phyloP scores from a whole-genome alignment of 1,140 invertebrate species.

The Bombus superbus region DNA sequence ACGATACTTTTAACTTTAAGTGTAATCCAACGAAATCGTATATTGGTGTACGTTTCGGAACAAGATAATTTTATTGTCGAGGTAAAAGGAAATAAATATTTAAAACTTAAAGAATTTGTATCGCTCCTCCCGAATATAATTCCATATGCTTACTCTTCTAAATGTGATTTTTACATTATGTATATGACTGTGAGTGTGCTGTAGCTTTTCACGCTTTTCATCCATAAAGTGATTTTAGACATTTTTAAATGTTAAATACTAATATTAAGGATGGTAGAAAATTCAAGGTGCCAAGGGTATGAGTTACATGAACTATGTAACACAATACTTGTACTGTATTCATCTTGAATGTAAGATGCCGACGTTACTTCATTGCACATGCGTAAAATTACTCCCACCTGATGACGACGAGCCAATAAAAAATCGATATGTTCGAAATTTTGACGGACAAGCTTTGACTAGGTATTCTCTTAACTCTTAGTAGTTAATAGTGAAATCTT shows the following conservation, averaged over 20 bases:
- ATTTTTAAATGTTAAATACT: background rate
- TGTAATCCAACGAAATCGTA: background rate
- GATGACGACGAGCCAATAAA: slow-evolving; percentile 42
- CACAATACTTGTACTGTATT: background rate
- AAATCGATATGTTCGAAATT: slow-evolving; percentile 69
- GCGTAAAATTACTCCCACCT: slow-evolving; percentile 43
- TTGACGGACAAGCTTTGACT: slow-evolving; percentile 39
- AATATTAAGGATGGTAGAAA: background rate
- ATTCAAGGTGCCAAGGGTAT: background rate
- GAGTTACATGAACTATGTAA: background rate
- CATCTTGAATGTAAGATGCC: slow-evolving; percentile 5
- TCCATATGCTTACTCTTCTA: background rate
- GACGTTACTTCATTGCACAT: slow-evolving; percentile 17
- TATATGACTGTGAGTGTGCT: background rate
- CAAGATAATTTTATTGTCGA: slow-evolving; percentile 2
- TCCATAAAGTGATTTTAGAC: background rate
- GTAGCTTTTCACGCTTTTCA: background rate
- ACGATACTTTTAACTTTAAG: slow-evolving; percentile 40
- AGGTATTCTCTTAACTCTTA: slow-evolving; percentile 3
- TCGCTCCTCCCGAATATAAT: background rate
- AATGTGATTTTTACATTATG: background rate
- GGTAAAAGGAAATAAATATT: slow-evolving; percentile 21
- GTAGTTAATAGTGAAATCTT: slow-evolving; percentile 41
- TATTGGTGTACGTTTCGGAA: background rate
- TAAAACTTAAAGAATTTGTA: background rate